These are phyloP conservation scores for Stylophora pistillata DNA, from an alignment of 64 coral and sea anemone species.

Conservation along the genomic window DNA sequence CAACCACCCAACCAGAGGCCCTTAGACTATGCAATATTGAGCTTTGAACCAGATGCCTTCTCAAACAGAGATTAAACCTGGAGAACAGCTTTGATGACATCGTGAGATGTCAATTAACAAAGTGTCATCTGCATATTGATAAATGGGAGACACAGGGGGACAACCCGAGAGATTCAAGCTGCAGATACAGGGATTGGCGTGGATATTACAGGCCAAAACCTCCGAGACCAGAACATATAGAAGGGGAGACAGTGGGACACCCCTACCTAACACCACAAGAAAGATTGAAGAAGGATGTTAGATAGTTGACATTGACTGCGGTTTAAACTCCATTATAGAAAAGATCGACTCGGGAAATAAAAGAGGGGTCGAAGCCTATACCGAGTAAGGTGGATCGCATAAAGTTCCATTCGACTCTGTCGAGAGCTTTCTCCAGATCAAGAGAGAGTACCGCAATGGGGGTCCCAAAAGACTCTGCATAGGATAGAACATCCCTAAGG, in stretches of 20 bases:
- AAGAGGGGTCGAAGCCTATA: constrained; percentile 27
- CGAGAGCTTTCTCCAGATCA: constrained; percentile 58
- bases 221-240: too few species aligned
- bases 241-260: constrained; percentile 4
- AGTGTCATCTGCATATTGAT: constrained; percentile 27
- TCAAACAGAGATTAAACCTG: background rate
- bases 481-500: too few species aligned
- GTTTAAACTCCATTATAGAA: constrained; percentile 2
- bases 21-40: constrained; percentile 7
- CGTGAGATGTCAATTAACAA: background rate
- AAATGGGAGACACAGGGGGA: background rate
- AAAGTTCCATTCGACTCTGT: constrained; percentile 23
- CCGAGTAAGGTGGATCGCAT: background rate
- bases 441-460: constrained; percentile 1
- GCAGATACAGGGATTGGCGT: background rate
- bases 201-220: too few species aligned
- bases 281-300: background rate
- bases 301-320: constrained; percentile 23
- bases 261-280: background rate
- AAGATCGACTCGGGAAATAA: background rate
- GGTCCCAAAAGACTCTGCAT: background rate
- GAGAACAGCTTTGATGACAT: background rate
- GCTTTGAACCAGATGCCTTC: background rate
- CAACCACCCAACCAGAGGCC: constrained; percentile 22
- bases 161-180: background rate